These are phyloP conservation scores for Atrina japonica DNA, from an alignment of 2,888 invertebrate genomes.

Conservation along the genomic window DNA sequence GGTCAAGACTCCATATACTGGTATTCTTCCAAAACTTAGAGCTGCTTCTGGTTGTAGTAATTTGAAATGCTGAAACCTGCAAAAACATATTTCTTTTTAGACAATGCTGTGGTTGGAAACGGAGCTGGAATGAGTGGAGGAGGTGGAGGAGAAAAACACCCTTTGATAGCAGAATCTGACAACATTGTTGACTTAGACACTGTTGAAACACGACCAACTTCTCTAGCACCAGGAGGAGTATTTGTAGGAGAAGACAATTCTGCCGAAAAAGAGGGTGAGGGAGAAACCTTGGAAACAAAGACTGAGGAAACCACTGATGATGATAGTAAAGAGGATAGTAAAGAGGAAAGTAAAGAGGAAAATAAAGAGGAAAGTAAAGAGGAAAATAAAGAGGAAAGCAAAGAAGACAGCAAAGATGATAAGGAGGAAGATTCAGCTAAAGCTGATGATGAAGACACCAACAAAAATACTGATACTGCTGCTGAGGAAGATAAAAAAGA, in stretches of 20 bases:
- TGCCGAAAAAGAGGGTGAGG: not conserved
- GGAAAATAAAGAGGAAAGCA: slow-evolving; percentile 6
- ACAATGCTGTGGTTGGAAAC: not conserved
- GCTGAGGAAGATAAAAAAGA: not conserved
- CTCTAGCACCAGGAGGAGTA: not conserved
- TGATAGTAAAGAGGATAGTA: not conserved
- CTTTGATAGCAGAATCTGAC: not conserved
- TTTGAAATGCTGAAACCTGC: too few species aligned
- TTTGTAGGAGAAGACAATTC: not conserved
- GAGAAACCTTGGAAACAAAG: not conserved
- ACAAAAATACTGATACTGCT: not conserved
- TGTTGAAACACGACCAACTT: too few species aligned
- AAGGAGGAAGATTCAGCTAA: not conserved
- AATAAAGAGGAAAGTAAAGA: not conserved
- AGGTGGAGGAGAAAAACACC: not conserved
- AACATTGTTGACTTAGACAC: not conserved
- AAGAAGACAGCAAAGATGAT: not conserved
- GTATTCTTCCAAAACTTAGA: too few species aligned
- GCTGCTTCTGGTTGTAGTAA: too few species aligned
- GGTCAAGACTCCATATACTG: too few species aligned
- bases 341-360: not conserved
- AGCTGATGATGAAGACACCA: not conserved
- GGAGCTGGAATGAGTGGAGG: not conserved
- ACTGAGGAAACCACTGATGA: not conserved
- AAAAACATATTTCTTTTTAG: too few species aligned